Base-by-base conservation (phyloP, 1,140 invertebrate genomes). In the Coenobita brevimanus region DNA sequence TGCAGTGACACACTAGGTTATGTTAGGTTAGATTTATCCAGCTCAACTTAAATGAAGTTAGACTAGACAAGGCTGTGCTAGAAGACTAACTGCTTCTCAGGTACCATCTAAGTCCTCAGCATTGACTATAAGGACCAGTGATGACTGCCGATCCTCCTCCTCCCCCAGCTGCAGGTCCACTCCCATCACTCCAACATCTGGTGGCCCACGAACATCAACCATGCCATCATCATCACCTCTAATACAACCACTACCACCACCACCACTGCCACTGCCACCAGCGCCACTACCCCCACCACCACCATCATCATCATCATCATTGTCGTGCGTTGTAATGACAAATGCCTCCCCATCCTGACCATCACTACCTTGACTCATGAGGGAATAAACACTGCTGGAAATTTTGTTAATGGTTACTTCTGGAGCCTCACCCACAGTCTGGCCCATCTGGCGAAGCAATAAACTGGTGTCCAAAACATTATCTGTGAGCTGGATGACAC, bases 331-430 rank as follows among this genome's bases (percentile, higher is more conserved):
- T 4, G 85, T 87, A 6, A 87, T 87, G 3, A 87, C 85, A 71
- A 73, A 87, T 21, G 85, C 80, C 33, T 87, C 85, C 50, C 78
- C 85, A 17, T 71, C 60, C n/a, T 87, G 50, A 38, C 82, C 85
- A 60, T 73, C 46, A 27, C 43, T 71, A 6, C 76, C 76, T 33
- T 87, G 85, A 21, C 85, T 87, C 64, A 80, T 87, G 27, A 87
- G 46, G 27, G 85, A 87, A 36, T 87, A 87, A 27, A 87, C 85
- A 43, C 71, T 87, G 24, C 78, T 80, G 1, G 85, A 71, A 30
- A 87, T 80, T 41, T 87, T 87, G 33, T 87, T 87, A 27, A 87
- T 87, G 24, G 85, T 87, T 33, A 87, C 85, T 33, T 87, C 85
- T 0, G 85, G 76, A 8, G 76, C 46, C 8, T 87, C 64, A 36